phyloP scores from a whole-genome alignment of 2,113 vertebrate genomes.

The Camarhynchus parvulus region DNA sequence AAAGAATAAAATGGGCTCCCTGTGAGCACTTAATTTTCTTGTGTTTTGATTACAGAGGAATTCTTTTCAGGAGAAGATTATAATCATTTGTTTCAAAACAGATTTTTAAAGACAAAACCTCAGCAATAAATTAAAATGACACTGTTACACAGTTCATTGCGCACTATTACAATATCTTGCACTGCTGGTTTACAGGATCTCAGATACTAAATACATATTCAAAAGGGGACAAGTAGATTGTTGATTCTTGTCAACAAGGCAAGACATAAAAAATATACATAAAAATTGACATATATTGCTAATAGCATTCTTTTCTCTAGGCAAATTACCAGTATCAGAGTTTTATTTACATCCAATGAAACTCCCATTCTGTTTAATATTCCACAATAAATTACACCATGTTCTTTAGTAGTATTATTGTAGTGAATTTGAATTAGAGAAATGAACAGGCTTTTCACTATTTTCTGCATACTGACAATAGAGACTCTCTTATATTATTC shows the following conservation, averaged over 20 bases:
- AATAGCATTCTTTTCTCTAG: background rate
- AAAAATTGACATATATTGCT: background rate
- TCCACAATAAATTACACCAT: background rate
- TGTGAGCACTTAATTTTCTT: background rate
- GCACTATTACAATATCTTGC: background rate
- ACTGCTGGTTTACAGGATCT: background rate
- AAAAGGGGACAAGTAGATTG: background rate
- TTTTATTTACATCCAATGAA: conserved; percentile 38
- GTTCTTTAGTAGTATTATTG: background rate
- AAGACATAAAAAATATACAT: background rate
- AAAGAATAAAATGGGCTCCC: background rate
- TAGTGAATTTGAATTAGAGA: conserved; percentile 1
- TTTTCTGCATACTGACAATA: conserved; percentile 32
- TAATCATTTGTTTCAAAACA: conserved; percentile 15
- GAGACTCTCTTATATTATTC: conserved; percentile 29
- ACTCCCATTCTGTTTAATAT: conserved; percentile 31
- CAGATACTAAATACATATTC: background rate
- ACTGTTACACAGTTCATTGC: conserved; percentile 15
- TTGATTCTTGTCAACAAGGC: conserved; percentile 20
- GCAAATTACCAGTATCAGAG: background rate
- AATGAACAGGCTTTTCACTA: background rate
- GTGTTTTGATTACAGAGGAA: background rate
- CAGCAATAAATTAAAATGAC: conserved; percentile 7
- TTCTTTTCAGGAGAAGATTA: background rate
- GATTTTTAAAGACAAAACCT: conserved; percentile 32